Conservation (phyloP, 2,888 invertebrate species). For the Parnassius orleans region DNA sequence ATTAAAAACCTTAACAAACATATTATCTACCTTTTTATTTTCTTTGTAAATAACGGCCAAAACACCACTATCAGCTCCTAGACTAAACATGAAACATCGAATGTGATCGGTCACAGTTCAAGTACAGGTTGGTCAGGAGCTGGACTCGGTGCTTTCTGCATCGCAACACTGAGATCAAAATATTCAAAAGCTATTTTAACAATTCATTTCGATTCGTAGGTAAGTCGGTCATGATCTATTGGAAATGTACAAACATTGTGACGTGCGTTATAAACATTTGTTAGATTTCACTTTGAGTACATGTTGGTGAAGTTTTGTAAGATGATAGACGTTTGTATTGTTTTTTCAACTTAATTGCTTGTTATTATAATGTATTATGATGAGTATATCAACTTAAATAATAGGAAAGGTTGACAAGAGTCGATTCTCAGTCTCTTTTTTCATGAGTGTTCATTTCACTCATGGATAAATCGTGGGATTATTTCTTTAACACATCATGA, state of each 20-base stretch:
- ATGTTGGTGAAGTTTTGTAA: background rate
- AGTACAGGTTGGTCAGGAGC: slow-evolving; percentile 19
- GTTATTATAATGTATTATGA: too few relatives aligned
- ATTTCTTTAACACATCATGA: too few relatives aligned
- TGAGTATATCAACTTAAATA: too few relatives aligned
- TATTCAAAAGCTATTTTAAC: background rate
- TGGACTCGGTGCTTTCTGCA: slow-evolving; percentile 11
- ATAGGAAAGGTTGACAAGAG: too few relatives aligned
- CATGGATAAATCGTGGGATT: too few relatives aligned
- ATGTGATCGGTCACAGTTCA: slow-evolving; percentile 31
- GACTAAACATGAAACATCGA: slow-evolving; percentile 21
- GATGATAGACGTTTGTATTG: slow-evolving; percentile 6
- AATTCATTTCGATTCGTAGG: slow-evolving; percentile 18
- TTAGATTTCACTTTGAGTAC: slow-evolving; percentile 1
- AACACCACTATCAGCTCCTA: slow-evolving; percentile 8
- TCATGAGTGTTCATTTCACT: too few relatives aligned
- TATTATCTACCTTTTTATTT: too few relatives aligned
- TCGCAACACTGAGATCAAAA: slow-evolving; percentile 15
- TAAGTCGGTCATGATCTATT: slow-evolving; percentile 14
- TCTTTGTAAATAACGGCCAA: background rate
- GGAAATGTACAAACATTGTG: slow-evolving; percentile 25
- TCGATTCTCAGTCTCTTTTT: too few relatives aligned
- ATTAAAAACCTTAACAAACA: too few relatives aligned
- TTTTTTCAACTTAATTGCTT: background rate
- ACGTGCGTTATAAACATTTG: slow-evolving; percentile 14